phyloP scores from a whole-genome alignment of 23 tunicate genomes.

The Pegea sp. region DNA sequence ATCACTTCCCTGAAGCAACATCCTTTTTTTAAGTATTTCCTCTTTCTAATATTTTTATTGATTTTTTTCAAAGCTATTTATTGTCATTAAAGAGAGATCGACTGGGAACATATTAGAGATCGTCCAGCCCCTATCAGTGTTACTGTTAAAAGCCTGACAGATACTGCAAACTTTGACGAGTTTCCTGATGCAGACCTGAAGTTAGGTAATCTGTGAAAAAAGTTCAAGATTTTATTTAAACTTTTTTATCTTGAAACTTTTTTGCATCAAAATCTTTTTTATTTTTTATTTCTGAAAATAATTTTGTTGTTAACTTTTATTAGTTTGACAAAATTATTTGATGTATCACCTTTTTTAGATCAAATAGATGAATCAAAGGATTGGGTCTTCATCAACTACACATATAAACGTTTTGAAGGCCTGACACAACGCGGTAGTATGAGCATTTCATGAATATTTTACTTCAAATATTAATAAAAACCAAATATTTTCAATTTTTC shows the following conservation, averaged over 20 bases:
- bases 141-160: conserved; percentile 59
- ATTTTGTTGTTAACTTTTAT: neutral
- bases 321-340: neutral
- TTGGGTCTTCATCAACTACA: conserved; percentile 99
- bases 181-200: conserved; percentile 83
- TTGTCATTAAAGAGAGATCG: conserved; percentile 29
- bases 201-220: conserved; percentile 28
- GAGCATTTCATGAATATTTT: conserved; percentile 3
- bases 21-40: conserved; percentile 43
- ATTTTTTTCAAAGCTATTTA: neutral
- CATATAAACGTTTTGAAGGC: conserved; percentile 96
- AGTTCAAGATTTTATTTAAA: neutral
- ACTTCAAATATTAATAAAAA: too few species aligned
- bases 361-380: conserved; percentile 87
- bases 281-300: neutral
- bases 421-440: conserved; percentile 90
- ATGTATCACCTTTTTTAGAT: conserved; percentile 12
- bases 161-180: conserved; percentile 92
- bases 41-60: neutral
- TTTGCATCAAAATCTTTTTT: neutral
- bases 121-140: conserved; percentile 87
- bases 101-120: conserved; percentile 87
- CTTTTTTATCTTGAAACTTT: neutral
- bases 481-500: too few species aligned
- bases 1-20: conserved; percentile 47